Evolutionary conservation across 1,140 invertebrate genomes (phyloP), one percentile per base, ranked within the genome.

Genomic region (Aphelinus certus): DNA sequence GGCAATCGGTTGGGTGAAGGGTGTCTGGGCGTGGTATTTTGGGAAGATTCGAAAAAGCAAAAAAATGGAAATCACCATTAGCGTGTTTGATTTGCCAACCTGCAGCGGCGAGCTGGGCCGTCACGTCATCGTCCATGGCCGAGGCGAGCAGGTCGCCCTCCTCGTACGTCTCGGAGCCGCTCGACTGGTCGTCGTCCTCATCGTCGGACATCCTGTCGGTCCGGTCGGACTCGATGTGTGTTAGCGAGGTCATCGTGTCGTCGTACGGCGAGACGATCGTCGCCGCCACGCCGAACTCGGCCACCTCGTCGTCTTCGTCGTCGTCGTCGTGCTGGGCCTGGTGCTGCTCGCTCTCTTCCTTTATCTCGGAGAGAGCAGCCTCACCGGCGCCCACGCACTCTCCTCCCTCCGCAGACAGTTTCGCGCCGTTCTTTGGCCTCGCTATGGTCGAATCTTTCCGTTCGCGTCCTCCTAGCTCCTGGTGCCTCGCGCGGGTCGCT

Each of bases 91-190:
- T 86, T 88, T 89, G 85, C 89, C 88, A 89, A 93, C 96, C 96
- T 88, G 97, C 96, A 81, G 96, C 96, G 67, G 96, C 96, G 79
- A 98, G 89, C 85, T 98, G 97, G 83, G 97, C 95, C 77, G 97
- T 98, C 71, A 98, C 95, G 85, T 98, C 96, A 89, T 97, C 95
- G 76, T 94, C 94, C 91, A 95, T 94, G 57, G 94, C 93, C 71
- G 92, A 92, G 61, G 93, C 90, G 86, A 94, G 92, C 55, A 95
- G 90, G 81, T 95, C 95, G 1, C 89, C 89, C 55, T 91, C 91
- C 80, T 94, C 94, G 51, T 93, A 94, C 75, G 94, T 92, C 10
- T 91, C 89, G 9, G 93, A 94, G 58, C 91, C 93, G 89, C 92
- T 80, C 91, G 94, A 81, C 89, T 93, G 82, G 89, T 94, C 93